Conservation (phyloP, 2,113 vertebrate species). For the Epinephelus fuscoguttatus region DNA sequence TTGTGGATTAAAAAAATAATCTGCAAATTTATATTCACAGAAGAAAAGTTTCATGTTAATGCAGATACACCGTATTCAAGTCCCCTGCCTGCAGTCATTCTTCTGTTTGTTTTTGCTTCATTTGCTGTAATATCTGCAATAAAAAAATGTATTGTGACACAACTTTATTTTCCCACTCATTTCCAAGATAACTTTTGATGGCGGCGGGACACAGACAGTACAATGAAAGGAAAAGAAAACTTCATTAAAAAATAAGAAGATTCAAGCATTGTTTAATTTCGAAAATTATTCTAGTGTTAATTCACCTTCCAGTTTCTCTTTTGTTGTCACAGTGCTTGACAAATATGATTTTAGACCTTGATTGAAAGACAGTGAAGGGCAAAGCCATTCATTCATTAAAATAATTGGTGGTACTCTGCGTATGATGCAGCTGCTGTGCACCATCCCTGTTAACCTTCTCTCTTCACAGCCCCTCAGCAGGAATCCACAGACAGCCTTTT, state of each 20-base stretch:
- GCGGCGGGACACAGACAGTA: not conserved
- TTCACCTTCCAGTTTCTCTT: not conserved
- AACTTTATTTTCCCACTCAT: not conserved
- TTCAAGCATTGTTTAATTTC: not conserved
- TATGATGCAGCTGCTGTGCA: not conserved
- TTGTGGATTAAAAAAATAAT: not conserved
- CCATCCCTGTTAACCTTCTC: slow-evolving; percentile 20
- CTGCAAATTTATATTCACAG: not conserved
- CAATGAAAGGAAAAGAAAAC: no score
- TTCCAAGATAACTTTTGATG: not conserved
- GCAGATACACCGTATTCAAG: not conserved
- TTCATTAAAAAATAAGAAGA: not conserved
- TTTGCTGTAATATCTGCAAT: not conserved
- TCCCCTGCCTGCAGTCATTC: not conserved
- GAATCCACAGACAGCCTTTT: slow-evolving; percentile 32
- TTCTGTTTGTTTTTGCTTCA: not conserved
- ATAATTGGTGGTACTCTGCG: not conserved
- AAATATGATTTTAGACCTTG: not conserved
- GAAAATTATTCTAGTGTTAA: not conserved
- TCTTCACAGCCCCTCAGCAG: slow-evolving; percentile 26
- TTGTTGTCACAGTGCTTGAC: not conserved
- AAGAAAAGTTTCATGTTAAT: not conserved
- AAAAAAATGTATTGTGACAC: not conserved
- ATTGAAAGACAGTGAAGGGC: not conserved
- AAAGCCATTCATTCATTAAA: not conserved